Evolutionary conservation across 2,113 vertebrate genomes (phyloP).

Genomic region (Mustelus asterias): DNA sequence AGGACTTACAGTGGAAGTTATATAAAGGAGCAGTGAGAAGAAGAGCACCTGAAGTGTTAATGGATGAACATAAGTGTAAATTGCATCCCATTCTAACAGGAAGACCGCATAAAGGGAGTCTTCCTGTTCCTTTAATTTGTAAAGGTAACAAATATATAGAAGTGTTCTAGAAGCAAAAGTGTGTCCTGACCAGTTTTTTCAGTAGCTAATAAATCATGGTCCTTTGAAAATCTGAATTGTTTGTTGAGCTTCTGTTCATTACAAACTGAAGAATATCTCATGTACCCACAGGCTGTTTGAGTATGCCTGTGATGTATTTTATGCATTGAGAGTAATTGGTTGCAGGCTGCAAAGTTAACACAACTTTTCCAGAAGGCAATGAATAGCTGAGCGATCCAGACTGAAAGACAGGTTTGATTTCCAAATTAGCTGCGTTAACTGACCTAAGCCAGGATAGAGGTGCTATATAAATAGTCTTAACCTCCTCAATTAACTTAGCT

Average conservation of each 20-base stretch:
- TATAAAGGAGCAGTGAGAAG: slow-evolving; percentile 36
- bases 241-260: background rate
- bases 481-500: background rate
- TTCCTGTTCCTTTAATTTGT: slow-evolving; percentile 38
- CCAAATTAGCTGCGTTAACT: background rate
- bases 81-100: background rate
- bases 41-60: background rate
- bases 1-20: slow-evolving; percentile 40
- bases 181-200: background rate
- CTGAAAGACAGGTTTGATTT: background rate
- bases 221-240: background rate
- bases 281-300: background rate
- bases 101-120: background rate
- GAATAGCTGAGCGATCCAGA: background rate
- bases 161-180: background rate
- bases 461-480: background rate
- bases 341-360: background rate
- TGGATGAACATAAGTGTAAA: slow-evolving; percentile 17
- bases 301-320: background rate
- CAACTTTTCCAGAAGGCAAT: background rate
- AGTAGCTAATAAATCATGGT: background rate
- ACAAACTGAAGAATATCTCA: background rate
- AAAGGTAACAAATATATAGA: slow-evolving; percentile 36
- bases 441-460: background rate
- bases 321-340: background rate